These are phyloP conservation scores for Micropoecilia bifurca DNA, from an alignment of 2,797 vertebrate species.

Conservation along the genomic window DNA sequence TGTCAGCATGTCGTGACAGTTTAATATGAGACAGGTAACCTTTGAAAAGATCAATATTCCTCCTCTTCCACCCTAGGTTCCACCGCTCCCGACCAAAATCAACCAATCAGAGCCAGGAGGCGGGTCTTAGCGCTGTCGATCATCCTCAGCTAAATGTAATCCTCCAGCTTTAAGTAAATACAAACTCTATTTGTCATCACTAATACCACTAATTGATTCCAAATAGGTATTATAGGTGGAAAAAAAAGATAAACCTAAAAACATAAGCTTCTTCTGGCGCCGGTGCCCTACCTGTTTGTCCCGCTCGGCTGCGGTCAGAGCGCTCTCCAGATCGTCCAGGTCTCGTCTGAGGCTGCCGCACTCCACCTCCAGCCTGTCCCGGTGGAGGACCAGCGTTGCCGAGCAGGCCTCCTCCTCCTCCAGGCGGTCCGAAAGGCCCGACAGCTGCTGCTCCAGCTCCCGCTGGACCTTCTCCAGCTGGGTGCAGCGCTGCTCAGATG, in stretches of 20 bases:
- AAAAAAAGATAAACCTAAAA: neutral
- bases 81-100: too few species aligned
- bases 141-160: too few species aligned
- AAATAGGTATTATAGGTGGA: neutral
- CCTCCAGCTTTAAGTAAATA: neutral
- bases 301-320: constrained; percentile 65
- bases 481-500: constrained; percentile 71
- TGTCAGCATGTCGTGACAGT: too few species aligned
- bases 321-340: constrained; percentile 79
- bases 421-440: constrained; percentile 73
- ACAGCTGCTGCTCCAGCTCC: constrained; percentile 79
- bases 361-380: constrained; percentile 76
- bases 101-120: too few species aligned
- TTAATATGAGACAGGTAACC: too few species aligned
- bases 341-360: constrained; percentile 76
- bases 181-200: neutral
- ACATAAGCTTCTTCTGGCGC: neutral
- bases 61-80: too few species aligned
- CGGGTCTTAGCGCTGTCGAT: too few species aligned
- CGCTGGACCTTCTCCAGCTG: constrained; percentile 73
- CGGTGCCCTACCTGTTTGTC: constrained; percentile 74
- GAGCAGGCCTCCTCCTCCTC: constrained; percentile 80
- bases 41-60: too few species aligned
- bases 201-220: neutral
- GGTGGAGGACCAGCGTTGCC: constrained; percentile 70